Evolutionary conservation across 2,888 invertebrate species (phyloP).

Genomic region (Lydus trimaculatus): DNA sequence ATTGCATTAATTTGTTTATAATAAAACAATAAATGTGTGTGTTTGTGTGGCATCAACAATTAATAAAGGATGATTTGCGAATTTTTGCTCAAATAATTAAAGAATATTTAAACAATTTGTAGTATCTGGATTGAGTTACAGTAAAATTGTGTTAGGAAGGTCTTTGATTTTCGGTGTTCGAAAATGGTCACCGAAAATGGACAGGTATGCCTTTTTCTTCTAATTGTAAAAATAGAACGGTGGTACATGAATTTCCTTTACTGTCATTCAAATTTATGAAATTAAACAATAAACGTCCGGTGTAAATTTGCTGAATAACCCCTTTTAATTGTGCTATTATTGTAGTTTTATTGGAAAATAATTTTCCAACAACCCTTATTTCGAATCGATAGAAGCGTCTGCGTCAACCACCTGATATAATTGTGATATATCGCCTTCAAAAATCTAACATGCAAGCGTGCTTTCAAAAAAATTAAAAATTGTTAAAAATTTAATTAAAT

Average conservation of each 20-base stretch:
- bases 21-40: background rate
- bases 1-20: background rate
- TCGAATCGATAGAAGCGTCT: background rate
- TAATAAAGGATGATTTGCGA: conserved; percentile 4
- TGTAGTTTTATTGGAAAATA: background rate
- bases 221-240: background rate
- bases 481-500: conserved; percentile 8
- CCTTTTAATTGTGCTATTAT: background rate
- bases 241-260: too few relatives aligned
- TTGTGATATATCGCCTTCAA: background rate
- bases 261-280: too few relatives aligned
- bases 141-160: background rate
- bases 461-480: background rate
- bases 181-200: conserved; percentile 59
- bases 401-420: background rate
- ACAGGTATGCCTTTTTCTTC: conserved; percentile 49
- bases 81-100: conserved; percentile 23
- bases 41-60: background rate
- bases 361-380: background rate
- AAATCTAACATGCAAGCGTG: background rate
- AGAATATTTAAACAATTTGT: background rate
- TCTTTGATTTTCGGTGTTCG: conserved; percentile 28
- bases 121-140: background rate
- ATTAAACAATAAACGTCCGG: too few relatives aligned
- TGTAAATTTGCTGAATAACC: too few relatives aligned